phyloP scores from a whole-genome alignment of 2,888 invertebrate species.

The Drosophila histrio region DNA sequence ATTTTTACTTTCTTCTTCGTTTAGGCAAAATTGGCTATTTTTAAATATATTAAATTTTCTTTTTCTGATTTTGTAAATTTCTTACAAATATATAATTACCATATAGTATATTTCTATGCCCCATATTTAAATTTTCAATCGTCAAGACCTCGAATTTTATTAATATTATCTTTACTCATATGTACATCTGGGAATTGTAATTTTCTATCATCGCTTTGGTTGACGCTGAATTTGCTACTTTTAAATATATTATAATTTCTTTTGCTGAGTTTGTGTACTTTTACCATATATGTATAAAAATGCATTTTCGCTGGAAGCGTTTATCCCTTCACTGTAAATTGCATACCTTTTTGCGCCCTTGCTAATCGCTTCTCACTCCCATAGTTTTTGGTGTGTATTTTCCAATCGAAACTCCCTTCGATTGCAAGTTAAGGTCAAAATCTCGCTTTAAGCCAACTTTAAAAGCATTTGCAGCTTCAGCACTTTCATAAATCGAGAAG shows the following conservation, averaged over 20 bases:
- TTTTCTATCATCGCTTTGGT: too few species aligned
- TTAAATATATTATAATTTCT: background rate
- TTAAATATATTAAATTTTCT: too few species aligned
- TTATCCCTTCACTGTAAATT: background rate
- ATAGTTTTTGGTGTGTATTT: background rate
- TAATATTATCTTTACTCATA: too few species aligned
- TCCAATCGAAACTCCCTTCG: background rate
- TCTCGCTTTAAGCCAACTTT: conserved; percentile 27
- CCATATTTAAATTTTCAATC: too few species aligned
- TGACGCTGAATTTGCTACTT: background rate
- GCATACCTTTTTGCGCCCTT: background rate
- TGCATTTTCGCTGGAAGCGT: background rate
- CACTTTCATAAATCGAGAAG: conserved; percentile 23
- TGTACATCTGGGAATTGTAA: too few species aligned
- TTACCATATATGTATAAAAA: background rate
- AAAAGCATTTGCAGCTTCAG: conserved; percentile 29
- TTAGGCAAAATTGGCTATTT: too few species aligned
- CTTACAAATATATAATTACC: too few species aligned
- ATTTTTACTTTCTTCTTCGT: too few species aligned
- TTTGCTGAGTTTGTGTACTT: background rate
- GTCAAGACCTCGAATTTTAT: too few species aligned
- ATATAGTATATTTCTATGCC: too few species aligned
- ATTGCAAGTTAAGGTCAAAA: conserved; percentile 7
- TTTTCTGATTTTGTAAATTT: too few species aligned
- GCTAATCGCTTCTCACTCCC: background rate